phyloP scores from a whole-genome alignment of 2,113 vertebrate genomes.

The Aix galericulata region DNA sequence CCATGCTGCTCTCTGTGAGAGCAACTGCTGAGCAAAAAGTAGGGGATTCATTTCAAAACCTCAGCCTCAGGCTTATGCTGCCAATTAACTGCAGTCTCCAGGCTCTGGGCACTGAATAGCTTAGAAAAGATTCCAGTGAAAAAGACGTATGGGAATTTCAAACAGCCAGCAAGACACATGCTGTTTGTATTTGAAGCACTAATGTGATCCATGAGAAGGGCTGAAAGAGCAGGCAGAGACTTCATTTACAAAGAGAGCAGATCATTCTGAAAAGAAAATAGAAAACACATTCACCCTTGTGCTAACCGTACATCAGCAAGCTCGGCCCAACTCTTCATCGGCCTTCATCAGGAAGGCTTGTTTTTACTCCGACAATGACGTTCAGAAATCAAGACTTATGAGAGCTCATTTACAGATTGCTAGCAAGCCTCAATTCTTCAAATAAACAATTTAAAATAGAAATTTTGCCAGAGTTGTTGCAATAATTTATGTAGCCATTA shows the following conservation, averaged over 20 bases:
- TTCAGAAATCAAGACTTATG: neutral
- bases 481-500: neutral
- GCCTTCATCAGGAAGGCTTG: neutral
- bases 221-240: neutral
- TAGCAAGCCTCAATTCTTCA: neutral
- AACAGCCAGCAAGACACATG: neutral
- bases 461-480: neutral
- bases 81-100: neutral
- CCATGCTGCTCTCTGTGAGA: neutral
- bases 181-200: slow-evolving; percentile 21
- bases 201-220: slow-evolving; percentile 1
- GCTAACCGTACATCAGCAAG: neutral
- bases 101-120: neutral
- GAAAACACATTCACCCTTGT: neutral
- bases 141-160: neutral
- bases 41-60: neutral
- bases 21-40: neutral
- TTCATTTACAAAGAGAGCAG: neutral
- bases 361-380: neutral
- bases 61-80: neutral
- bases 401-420: neutral
- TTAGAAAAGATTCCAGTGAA: neutral
- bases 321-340: neutral
- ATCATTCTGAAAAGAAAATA: neutral
- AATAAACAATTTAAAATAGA: neutral